Conservation (phyloP, 2,888 invertebrate genomes). For the Reticulitermes lucifugus region DNA sequence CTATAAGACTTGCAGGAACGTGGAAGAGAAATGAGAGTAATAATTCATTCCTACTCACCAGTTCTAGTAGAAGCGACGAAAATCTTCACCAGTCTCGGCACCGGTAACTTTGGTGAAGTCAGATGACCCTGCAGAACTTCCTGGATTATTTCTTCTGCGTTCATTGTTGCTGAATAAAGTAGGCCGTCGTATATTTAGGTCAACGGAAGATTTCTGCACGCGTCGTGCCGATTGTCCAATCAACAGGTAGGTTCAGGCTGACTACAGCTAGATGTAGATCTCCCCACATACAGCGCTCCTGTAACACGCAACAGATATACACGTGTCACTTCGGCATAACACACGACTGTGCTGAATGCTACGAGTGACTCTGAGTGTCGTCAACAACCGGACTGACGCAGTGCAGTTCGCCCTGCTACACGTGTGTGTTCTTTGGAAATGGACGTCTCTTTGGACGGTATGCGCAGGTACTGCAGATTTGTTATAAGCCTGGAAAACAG, state of each 20-base stretch:
- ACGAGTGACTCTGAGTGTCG: background rate
- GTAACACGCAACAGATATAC: background rate
- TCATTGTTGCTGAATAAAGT: slow-evolving; percentile 58
- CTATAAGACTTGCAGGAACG: background rate
- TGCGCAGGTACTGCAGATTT: too few species aligned
- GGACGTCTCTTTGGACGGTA: too few species aligned
- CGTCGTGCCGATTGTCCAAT: background rate
- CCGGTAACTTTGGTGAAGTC: slow-evolving; percentile 64
- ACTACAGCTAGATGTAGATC: background rate
- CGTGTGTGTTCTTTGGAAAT: background rate
- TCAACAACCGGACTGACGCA: background rate
- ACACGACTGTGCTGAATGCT: background rate
- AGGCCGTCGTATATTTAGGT: background rate
- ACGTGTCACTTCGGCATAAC: background rate
- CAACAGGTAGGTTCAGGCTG: background rate
- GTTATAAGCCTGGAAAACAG: too few species aligned
- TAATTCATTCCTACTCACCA: slow-evolving; percentile 59
- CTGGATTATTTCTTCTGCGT: slow-evolving; percentile 65
- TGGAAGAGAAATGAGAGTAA: background rate
- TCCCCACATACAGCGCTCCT: background rate
- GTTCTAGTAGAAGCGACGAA: slow-evolving; percentile 66
- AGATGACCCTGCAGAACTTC: slow-evolving; percentile 64
- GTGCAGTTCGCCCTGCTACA: background rate
- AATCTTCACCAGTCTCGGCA: slow-evolving; percentile 71
- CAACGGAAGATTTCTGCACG: background rate